phyloP scores from a whole-genome alignment of 2,888 invertebrate species.

The Apodemia mormo region DNA sequence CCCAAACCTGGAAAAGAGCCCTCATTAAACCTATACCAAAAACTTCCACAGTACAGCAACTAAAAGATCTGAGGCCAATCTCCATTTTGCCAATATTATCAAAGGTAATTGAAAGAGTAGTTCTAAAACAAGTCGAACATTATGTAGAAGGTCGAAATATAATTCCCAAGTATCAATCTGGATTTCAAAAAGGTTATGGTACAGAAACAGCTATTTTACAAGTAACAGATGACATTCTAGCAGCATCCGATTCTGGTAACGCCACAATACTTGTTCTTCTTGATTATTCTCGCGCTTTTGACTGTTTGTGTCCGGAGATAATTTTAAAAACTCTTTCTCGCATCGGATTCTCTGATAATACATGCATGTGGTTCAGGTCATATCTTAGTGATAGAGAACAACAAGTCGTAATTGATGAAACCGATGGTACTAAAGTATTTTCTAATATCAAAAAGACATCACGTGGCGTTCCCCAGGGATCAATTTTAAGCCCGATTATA shows the following conservation, averaged over 20 bases:
- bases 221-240: constrained; percentile 27
- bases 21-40: constrained; percentile 40
- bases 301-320: too few relatives aligned
- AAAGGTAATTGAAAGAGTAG: neutral
- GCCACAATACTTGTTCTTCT: too few relatives aligned
- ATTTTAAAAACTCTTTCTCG: too few relatives aligned
- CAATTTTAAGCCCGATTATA: constrained; percentile 16
- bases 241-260: neutral
- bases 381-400: constrained; percentile 26
- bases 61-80: constrained; percentile 39
- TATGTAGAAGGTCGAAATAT: neutral
- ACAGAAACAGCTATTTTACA: constrained; percentile 21
- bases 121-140: neutral
- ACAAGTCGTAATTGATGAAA: constrained; percentile 21
- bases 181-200: too few relatives aligned
- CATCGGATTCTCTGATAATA: constrained; percentile 26
- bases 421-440: neutral
- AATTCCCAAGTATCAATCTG: neutral
- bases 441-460: constrained; percentile 10
- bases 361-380: constrained; percentile 27
- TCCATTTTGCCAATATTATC: neutral
- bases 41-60: constrained; percentile 24
- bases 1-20: constrained; percentile 40
- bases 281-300: too few relatives aligned
- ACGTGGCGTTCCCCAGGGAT: constrained; percentile 19